Base-by-base conservation (phyloP, 1,140 invertebrate genomes). In the Leptopilina clavipes region DNA sequence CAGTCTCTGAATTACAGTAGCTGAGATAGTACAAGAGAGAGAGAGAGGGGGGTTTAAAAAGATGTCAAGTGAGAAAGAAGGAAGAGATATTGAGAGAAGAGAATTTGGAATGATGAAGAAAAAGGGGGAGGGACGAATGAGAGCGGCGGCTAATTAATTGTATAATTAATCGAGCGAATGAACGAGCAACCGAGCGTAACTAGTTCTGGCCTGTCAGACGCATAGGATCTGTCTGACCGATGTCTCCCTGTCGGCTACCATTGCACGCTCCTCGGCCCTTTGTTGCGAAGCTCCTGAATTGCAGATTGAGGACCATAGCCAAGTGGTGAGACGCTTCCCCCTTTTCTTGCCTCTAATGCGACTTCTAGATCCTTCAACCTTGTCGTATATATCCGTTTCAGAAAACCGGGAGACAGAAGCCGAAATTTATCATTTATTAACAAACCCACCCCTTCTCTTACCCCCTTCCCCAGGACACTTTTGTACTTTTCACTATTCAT, bases 91-190 rank as follows among this genome's bases (percentile, higher is more conserved):
- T 40, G 37, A 40, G 37, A 40, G 37, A 40, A 40, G 37, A 40
- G 37, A 40, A 31, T 31, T 31, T 31, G 5, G 76, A 78, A 80
- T 78, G 76, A 71, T 70, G 73, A 12, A 43, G 22, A 44, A 12
- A 31, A 44, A 65, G 45, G 18, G 22, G 31, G 43, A 43, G 22
- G 1, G 40, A 65, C 5, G 12, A 18, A 37, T 56, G 31, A 10
- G 17, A 25, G 70, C 72, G 18, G 72, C 71, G 73, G 80, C 80
- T 83, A 82, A 83, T 83, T 83, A 83, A 83, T 81, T 83, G 82
- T 83, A 81, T 83, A 83, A 83, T 83, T 83, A 83, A 83, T 83
- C 80, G 82, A 83, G 80, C 80, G 82, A 81, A 77, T 74, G 79
- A 82, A 83, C 77, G 80, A 77, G 80, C 80, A 80, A 56, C 79